Evolutionary conservation across 2,888 invertebrate genomes (phyloP), one percentile per base, ranked within the genome.

Genomic region (Adineta ricciae): DNA sequence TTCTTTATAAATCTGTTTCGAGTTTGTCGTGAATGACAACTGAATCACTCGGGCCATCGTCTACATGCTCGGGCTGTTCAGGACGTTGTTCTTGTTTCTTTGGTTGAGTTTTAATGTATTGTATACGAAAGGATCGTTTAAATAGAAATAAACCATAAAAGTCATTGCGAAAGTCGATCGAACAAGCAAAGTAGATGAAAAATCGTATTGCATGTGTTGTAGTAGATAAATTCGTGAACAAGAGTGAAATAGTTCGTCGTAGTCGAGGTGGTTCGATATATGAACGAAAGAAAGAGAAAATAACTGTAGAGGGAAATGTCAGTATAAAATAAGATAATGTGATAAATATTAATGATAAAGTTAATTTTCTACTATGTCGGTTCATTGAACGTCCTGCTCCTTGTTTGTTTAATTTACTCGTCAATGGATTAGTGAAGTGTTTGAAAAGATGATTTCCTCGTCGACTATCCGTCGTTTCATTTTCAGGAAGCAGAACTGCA

Each of bases 201-300:
- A 78, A 78, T 78, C 73, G 73, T 16, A 78, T 78, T 21, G 32
- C 73, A 41, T 78, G 73, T 38, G 73, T 78, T 41, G 73, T 78
- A 38, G 73, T 78, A 38, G 73, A 78, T 78, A 78, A 41, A 78
- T 78, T 78, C 41, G 73, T 78, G 41, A 78, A 78, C 0, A 78
- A 78, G 0, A 78, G 8, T n/a, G 73, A 41, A 38, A 78, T 8
- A 5, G 73, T 78, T 24, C 73, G 73, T n/a, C 73, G 21, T 41
- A 41, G 9, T 7, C 21, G 9, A 11, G 41, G 38, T 8, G 19
- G 36, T 24, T 78, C 21, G 41, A 78, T 78, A 7, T 78, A 11
- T 41, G 41, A 36, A 78, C 73, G 73, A 41, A 78, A 78, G 32
- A 41, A 41, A 24, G 73, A 78, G n/a, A 78, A 78, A 41, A 78